Conservation (phyloP, 2,888 invertebrate genomes). For the Endomychus coccineus region DNA sequence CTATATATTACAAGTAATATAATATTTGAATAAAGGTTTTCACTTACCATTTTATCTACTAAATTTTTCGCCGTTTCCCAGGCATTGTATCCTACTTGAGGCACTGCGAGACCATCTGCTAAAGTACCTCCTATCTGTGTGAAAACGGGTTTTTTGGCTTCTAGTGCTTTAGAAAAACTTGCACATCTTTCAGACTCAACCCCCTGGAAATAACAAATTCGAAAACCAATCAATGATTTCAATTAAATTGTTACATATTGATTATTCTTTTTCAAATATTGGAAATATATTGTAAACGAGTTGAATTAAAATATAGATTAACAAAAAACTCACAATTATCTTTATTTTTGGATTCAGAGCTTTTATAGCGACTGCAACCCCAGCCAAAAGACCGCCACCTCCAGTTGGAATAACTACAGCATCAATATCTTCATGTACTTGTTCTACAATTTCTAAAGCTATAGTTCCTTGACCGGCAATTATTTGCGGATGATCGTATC, state of each 20-base stretch:
- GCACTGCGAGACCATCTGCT: conserved; percentile 66
- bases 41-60: conserved; percentile 59
- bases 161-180: conserved; percentile 64
- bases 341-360: conserved; percentile 72
- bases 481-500: conserved; percentile 92
- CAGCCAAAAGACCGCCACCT: conserved; percentile 89
- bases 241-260: neutral
- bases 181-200: conserved; percentile 90
- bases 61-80: conserved; percentile 54
- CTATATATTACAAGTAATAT: neutral
- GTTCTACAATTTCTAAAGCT: conserved; percentile 86
- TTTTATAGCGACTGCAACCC: conserved; percentile 83
- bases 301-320: too few relatives aligned
- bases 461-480: conserved; percentile 94
- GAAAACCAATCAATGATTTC: conserved; percentile 4
- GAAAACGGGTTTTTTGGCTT: conserved; percentile 49
- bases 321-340: conserved; percentile 65
- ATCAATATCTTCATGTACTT: conserved; percentile 74
- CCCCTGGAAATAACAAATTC: conserved; percentile 48
- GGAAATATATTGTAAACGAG: neutral
- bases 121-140: conserved; percentile 52
- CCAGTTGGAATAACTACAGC: conserved; percentile 89
- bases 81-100: conserved; percentile 61
- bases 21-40: conserved; percentile 1
- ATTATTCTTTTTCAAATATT: neutral